These are phyloP conservation scores for Chrysaora quinquecirrha DNA, from an alignment of 30 jellyfish, hydroid and myxozoan species.

Conservation along the genomic window DNA sequence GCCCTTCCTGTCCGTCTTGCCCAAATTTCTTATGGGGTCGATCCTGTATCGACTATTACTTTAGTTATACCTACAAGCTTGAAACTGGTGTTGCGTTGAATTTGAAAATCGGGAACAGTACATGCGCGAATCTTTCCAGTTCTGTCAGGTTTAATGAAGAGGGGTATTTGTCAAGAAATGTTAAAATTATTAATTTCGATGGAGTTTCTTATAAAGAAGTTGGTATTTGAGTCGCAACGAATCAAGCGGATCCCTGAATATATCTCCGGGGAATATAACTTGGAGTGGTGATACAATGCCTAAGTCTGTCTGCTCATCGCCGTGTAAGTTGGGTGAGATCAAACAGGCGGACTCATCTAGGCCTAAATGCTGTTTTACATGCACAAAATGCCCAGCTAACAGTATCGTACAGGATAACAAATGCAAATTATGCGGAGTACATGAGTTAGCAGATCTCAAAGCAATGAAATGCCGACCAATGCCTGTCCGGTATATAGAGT, in stretches of 20 bases:
- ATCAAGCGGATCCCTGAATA: background rate
- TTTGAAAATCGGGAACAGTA: constrained; percentile 14
- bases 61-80: background rate
- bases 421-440: constrained; percentile 54
- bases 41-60: background rate
- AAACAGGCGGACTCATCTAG: background rate
- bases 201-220: constrained; percentile 29
- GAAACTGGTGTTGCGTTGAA: constrained; percentile 20
- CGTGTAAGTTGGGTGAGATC: constrained; percentile 60
- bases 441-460: constrained; percentile 34
- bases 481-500: constrained; percentile 42
- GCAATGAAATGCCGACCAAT: constrained; percentile 26
- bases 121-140: constrained; percentile 15
- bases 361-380: constrained; percentile 76
- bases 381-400: constrained; percentile 53
- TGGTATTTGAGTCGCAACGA: constrained; percentile 25
- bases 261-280: background rate
- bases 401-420: constrained; percentile 45
- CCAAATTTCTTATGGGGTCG: no score
- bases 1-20: no score
- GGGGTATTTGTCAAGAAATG: constrained; percentile 19
- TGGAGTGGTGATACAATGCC: constrained; percentile 33
- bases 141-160: constrained; percentile 21
- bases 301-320: constrained; percentile 62
- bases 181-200: constrained; percentile 15